Evolutionary conservation across 2,888 invertebrate genomes (phyloP).

Genomic region (Nezara viridula): DNA sequence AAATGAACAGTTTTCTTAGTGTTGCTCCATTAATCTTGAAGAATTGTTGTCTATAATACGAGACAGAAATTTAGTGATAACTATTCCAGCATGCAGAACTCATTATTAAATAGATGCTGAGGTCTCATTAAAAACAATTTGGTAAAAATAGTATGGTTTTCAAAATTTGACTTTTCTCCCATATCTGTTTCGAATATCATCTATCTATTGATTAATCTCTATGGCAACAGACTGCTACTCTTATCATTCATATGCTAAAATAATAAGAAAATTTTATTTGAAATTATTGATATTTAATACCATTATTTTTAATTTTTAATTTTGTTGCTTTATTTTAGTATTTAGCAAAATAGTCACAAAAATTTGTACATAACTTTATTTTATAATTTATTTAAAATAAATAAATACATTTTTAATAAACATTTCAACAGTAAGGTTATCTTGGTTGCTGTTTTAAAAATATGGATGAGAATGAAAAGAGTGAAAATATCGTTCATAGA

Average conservation of each 20-base stretch:
- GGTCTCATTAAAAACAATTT: too few relatives aligned
- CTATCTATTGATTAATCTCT: too few relatives aligned
- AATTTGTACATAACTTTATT: neutral
- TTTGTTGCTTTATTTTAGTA: neutral
- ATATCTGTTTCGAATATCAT: too few relatives aligned
- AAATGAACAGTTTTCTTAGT: too few relatives aligned
- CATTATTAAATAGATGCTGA: too few relatives aligned
- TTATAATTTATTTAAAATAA: neutral
- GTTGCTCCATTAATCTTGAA: too few relatives aligned
- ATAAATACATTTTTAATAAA: neutral
- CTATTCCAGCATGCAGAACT: too few relatives aligned
- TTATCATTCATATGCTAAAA: constrained; percentile 6
- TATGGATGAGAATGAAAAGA: neutral
- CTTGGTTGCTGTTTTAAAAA: neutral
- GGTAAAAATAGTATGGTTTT: too few relatives aligned
- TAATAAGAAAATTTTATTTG: neutral
- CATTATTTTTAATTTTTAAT: neutral
- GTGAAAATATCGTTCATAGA: constrained; percentile 1
- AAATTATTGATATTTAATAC: neutral
- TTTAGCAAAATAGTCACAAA: neutral
- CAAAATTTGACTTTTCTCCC: too few relatives aligned
- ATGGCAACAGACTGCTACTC: neutral
- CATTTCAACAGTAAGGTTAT: neutral
- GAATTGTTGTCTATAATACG: too few relatives aligned
- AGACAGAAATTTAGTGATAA: too few relatives aligned